phyloP scores from a whole-genome alignment of 2,888 invertebrate genomes.

The Myopa tessellatipennis region DNA sequence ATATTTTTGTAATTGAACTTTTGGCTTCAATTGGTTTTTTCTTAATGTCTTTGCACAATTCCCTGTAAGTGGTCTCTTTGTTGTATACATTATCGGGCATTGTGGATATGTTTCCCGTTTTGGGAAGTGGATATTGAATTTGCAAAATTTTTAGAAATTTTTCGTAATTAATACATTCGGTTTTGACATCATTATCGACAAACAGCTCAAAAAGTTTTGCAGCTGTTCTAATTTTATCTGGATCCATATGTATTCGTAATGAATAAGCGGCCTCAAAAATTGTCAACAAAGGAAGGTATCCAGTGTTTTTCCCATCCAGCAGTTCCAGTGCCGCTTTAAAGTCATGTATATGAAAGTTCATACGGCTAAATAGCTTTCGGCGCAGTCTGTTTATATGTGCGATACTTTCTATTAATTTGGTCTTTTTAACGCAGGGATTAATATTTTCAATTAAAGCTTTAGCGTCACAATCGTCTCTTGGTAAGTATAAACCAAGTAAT shows the following conservation, averaged over 20 bases:
- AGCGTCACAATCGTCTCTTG: constrained; percentile 47
- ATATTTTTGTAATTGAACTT: constrained; percentile 13
- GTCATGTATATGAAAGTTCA: constrained; percentile 53
- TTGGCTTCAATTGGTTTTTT: constrained; percentile 45
- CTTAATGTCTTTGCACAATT: constrained; percentile 53
- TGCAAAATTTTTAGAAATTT: constrained; percentile 54
- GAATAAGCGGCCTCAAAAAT: constrained; percentile 51
- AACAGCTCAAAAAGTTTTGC: constrained; percentile 53
- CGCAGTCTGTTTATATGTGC: constrained; percentile 55
- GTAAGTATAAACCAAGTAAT: constrained; percentile 48
- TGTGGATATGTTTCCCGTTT: constrained; percentile 44
- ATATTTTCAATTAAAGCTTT: constrained; percentile 54
- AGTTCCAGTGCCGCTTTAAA: constrained; percentile 51
- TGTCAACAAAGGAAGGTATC: constrained; percentile 47
- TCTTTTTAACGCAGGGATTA: constrained; percentile 47
- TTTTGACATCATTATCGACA: constrained; percentile 47
- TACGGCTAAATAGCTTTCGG: constrained; percentile 49
- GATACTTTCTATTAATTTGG: constrained; percentile 49
- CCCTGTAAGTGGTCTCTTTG: constrained; percentile 59
- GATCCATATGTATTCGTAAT: constrained; percentile 49
- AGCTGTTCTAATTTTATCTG: constrained; percentile 49
- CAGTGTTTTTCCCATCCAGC: constrained; percentile 50
- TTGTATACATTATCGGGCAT: constrained; percentile 48
- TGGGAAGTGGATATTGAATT: constrained; percentile 54
- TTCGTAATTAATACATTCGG: constrained; percentile 52